Evolutionary conservation across 2,113 vertebrate genomes (phyloP).

Genomic region (Columba janthina): DNA sequence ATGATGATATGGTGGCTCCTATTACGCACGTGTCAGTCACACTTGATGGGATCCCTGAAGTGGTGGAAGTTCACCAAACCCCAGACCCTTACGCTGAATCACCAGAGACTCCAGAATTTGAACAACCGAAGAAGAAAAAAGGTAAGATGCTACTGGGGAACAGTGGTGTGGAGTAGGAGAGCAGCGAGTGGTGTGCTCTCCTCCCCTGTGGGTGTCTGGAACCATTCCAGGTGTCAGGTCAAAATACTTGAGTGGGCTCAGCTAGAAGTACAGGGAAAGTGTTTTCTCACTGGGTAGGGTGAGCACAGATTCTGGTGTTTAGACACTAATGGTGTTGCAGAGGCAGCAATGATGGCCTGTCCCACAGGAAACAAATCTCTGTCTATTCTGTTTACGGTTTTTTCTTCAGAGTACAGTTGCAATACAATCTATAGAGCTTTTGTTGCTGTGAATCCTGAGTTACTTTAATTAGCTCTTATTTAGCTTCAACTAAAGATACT

Average conservation of each 20-base stretch:
- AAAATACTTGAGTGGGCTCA: neutral
- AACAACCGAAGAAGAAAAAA: conserved; percentile 88
- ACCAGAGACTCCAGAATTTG: conserved; percentile 71
- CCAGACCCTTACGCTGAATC: conserved; percentile 73
- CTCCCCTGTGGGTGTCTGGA: neutral
- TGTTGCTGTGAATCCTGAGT: neutral
- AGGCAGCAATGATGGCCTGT: neutral
- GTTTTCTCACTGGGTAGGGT: neutral
- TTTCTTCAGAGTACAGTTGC: neutral
- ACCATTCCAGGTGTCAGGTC: neutral
- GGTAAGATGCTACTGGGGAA: conserved; percentile 65
- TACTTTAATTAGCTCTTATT: neutral
- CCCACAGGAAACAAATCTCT: neutral
- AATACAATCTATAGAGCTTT: neutral
- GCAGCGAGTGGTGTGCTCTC: fast-evolving
- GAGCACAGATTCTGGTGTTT: neutral
- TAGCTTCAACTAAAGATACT: neutral
- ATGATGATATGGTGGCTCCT: conserved; percentile 83
- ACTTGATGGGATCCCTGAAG: conserved; percentile 85
- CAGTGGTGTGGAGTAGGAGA: neutral
- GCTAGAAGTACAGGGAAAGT: neutral
- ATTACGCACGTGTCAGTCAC: conserved; percentile 89
- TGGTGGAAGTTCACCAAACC: conserved; percentile 79
- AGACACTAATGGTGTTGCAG: neutral
- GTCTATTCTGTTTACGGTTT: neutral